These are phyloP conservation scores for Drosophila subpulchrella DNA, from an alignment of 1,140 invertebrate species.

Conservation along the genomic window DNA sequence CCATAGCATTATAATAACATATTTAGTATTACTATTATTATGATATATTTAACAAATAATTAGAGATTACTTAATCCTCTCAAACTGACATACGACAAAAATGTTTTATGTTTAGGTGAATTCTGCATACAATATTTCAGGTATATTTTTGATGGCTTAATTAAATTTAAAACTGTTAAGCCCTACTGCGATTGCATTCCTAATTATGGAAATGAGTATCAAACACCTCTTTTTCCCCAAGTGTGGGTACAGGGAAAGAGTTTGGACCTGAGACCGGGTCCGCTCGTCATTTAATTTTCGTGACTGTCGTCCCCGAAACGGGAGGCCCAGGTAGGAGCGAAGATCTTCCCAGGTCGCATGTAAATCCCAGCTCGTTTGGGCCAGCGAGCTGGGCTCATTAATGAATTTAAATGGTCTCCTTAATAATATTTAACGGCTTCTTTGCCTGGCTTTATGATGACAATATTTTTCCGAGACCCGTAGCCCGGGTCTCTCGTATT, in stretches of 20 bases:
- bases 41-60: too few relatives aligned
- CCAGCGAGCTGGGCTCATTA: conserved; percentile 69
- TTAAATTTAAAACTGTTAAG: too few relatives aligned
- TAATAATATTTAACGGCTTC: conserved; percentile 85
- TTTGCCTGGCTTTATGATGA: conserved; percentile 84
- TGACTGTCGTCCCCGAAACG: conserved; percentile 45
- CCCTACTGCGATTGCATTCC: too few relatives aligned
- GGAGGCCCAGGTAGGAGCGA: conserved; percentile 52
- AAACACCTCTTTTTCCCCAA: background rate
- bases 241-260: conserved; percentile 7
- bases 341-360: conserved; percentile 57
- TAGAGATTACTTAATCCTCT: too few relatives aligned
- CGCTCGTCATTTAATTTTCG: conserved; percentile 79
- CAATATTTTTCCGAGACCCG: conserved; percentile 68
- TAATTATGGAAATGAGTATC: background rate
- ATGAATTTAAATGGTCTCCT: conserved; percentile 84
- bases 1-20: too few relatives aligned
- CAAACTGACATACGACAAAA: too few relatives aligned
- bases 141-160: too few relatives aligned
- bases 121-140: too few relatives aligned
- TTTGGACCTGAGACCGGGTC: conserved; percentile 22
- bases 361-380: conserved; percentile 61
- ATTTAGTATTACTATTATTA: too few relatives aligned
- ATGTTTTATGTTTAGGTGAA: too few relatives aligned
- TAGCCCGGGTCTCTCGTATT: conserved; percentile 55